These are phyloP conservation scores for Chaetophractus vellerosus DNA, from an alignment of 2,797 vertebrate species.

Conservation along the genomic window DNA sequence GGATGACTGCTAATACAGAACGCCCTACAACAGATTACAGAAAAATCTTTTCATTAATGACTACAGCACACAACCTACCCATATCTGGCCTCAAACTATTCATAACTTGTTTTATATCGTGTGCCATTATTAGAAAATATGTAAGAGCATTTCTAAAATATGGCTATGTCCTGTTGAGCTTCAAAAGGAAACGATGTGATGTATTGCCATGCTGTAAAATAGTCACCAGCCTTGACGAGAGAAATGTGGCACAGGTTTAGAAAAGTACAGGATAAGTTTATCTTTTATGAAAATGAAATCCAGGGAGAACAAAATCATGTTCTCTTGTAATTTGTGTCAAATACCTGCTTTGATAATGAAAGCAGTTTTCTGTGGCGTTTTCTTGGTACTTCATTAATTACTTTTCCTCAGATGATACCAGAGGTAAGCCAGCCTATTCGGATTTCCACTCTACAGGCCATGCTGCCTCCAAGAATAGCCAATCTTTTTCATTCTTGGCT, in stretches of 20 bases:
- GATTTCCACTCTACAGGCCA: background rate
- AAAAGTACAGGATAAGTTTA: background rate
- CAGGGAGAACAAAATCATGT: background rate
- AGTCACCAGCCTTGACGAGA: background rate
- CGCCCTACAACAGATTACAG: background rate
- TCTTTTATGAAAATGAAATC: background rate
- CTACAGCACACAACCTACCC: background rate
- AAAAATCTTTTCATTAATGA: background rate
- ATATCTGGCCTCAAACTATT: background rate
- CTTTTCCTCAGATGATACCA: background rate
- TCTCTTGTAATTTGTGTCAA: conserved; percentile 27
- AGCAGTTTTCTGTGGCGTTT: conserved; percentile 39
- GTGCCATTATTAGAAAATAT: conserved; percentile 31
- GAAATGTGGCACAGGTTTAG: conserved; percentile 33
- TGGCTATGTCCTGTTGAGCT: background rate
- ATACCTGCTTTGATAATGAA: conserved; percentile 35
- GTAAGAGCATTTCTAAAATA: background rate
- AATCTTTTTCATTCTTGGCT: background rate
- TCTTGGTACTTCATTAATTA: conserved; percentile 31
- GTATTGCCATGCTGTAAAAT: conserved; percentile 3
- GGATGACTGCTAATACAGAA: background rate
- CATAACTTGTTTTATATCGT: background rate
- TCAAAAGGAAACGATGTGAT: background rate
- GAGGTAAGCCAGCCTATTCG: background rate
- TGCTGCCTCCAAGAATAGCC: background rate